Percentiles rank a stretch among this genome's conserved stretches.
Evolutionary conservation across 2,888 invertebrate species (phyloP).

Genomic region (Lasioglossum villosulum): DNA sequence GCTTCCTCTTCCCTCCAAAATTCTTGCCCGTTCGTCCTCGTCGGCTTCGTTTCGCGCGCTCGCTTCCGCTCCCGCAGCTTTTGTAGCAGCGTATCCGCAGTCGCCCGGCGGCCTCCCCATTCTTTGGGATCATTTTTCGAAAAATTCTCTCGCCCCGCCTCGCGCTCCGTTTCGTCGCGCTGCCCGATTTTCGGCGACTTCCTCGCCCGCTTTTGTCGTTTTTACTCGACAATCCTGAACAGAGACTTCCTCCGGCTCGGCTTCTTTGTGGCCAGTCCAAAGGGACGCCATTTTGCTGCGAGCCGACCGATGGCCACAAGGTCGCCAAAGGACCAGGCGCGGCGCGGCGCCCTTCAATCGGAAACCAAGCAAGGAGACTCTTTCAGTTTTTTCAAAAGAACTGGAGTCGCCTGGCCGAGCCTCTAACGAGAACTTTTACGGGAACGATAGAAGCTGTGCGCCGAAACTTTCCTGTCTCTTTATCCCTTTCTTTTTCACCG

Average conservation of each 20-base stretch:
- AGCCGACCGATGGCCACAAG: conserved; percentile 49
- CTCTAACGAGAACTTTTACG: conserved; percentile 17
- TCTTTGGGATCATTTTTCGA: conserved; percentile 13
- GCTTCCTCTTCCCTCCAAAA: conserved; percentile 44
- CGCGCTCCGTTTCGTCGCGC: not conserved
- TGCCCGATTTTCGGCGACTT: not conserved
- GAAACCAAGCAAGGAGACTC: not conserved
- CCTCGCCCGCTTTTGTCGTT: not conserved
- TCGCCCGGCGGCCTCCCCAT: not conserved
- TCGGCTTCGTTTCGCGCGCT: conserved; percentile 31
- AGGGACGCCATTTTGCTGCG: conserved; percentile 77
- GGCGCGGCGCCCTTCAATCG: not conserved
- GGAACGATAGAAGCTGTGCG: not conserved
- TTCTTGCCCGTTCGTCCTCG: conserved; percentile 28
- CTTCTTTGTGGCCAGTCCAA: conserved; percentile 57
- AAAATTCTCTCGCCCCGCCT: not conserved
- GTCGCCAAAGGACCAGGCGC: not conserved
- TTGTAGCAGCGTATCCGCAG: conserved; percentile 35
- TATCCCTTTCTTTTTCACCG: not conserved
- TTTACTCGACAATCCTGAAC: not conserved
- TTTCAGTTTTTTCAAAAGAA: conserved; percentile 29
- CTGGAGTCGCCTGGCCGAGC: not conserved
- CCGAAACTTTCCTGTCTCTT: not conserved
- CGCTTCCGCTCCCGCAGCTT: conserved; percentile 54
- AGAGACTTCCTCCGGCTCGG: not conserved